Evolutionary conservation across 1,140 invertebrate species (phyloP), one percentile per base, ranked within the genome.

Genomic region (Pseudomyrmex sp.): DNA sequence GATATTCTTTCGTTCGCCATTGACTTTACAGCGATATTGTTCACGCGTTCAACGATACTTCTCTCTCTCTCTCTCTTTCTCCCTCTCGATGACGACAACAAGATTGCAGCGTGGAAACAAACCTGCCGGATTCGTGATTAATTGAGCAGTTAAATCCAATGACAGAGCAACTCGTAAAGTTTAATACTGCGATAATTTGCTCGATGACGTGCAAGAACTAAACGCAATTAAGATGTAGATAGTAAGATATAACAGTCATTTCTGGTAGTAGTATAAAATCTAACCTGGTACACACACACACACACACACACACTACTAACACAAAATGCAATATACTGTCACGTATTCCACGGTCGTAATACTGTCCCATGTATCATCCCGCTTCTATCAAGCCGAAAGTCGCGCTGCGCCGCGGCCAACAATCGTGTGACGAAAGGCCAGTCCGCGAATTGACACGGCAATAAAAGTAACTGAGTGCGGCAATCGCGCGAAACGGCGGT

Each of bases 401-500:
- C 65, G 35, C 7, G 15, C 20, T n/a, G 20, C 12, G 18, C 46
- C 65, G 18, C 44, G 54, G 13, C 13, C 50, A 59, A 50, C 76
- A 50, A 72, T 80, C 76, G 54, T 44, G 66, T 59, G 76, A 80
- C 76, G 76, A 80, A 80, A 70, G 20, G 54, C 66, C n/a, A 26
- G 54, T 23, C 44, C 66, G 44, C 76, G 66, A 80, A 80, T 80
- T 72, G 76, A 80, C 76, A 50, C 66, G 66, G 66, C 76, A 72
- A 80, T 80, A 80, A 80, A 80, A 80, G 66, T 80, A 80, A 80
- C 66, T 50, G 66, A 80, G 76, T 80, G 76, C 54, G 76, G 76
- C 76, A 70, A 80, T 72, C 66, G 76, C 44, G 44, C 76, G 61
- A 76, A 66, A n/a, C 74, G 62, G 46, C 59, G 44, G 48, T 68